Evolutionary conservation across 2,113 vertebrate species (phyloP), one percentile per base, ranked within the genome.

Genomic region (Silurus asotus): DNA sequence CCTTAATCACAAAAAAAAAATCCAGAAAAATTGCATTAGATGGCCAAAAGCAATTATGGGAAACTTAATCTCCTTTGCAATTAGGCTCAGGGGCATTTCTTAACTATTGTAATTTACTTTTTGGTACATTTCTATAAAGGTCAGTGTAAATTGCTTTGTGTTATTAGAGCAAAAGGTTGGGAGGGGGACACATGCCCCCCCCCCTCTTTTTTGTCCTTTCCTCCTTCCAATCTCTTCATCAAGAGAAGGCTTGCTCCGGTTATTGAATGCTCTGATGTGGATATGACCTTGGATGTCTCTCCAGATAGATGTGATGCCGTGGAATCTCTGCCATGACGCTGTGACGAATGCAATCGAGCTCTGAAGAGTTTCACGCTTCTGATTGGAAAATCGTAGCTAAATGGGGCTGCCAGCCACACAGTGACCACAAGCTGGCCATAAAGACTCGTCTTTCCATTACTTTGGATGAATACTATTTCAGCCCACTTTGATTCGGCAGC

Each of bases 1-100:
- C 95, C 96, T 96, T 97, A 97, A 97, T 96, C 97, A 96, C 96
- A 93, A 96, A 96, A 95, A 96, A 94, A 20, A 20, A 25, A 15
- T 4, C 2, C 1, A 93, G 94, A 95, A 96, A 98, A 96, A 96
- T 95, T 96, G 94, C 95, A 96, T 95, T 94, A 95, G 95, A 96
- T 96, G 96, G 97, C 97, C 96, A 95, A 96, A 96, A 96, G 95
- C 96, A 98, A 99, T 98, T 98, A 98, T 95, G 94, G 94, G 93
- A 93, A 94, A 95, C 95, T 96, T 98, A 97, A 98, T 97, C 96
- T 97, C 96, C 93, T 96, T 94, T 96, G 94, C 96, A 98, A 97
- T 98, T 99, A 98, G 95, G 96, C 96, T 96, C 94, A 94, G 95
- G 96, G 96, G 95, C 96, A 97, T 97, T 96, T 96, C 93, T 97